Evolutionary conservation across 2,797 vertebrate genomes (phyloP).

Genomic region (Streptopelia turtur): DNA sequence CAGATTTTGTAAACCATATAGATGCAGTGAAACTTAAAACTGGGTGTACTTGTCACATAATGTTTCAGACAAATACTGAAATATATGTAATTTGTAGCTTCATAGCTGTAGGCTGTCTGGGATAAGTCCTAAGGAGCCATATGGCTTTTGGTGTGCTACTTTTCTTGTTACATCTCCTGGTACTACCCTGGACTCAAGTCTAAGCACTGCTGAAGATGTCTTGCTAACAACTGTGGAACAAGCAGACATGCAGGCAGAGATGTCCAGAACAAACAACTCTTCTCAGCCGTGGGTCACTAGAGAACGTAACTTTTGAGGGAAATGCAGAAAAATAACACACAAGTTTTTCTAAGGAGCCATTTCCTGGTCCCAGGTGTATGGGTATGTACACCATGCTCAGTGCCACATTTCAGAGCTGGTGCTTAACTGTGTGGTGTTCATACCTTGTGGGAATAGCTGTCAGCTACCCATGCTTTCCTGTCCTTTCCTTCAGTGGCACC

Average conservation of each 20-base stretch:
- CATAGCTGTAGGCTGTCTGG: neutral
- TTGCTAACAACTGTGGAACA: neutral
- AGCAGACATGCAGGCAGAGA: neutral
- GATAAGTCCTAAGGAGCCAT: neutral
- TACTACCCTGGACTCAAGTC: neutral
- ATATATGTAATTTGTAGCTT: neutral
- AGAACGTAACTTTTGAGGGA: neutral
- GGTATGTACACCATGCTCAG: too few species aligned
- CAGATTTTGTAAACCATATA: neutral
- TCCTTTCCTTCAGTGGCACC: neutral
- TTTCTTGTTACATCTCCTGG: neutral
- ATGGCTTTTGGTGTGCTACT: neutral
- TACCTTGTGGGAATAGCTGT: neutral
- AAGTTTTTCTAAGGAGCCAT: neutral
- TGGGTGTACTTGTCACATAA: neutral
- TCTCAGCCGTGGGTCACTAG: neutral
- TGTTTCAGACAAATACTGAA: neutral
- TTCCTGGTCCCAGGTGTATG: neutral
- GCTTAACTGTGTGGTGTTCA: neutral
- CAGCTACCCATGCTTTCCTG: neutral
- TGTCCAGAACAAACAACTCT: neutral
- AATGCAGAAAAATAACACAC: neutral
- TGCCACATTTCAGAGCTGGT: neutral
- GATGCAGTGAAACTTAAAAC: neutral
- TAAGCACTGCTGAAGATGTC: neutral